Evolutionary conservation across 2,797 vertebrate species (phyloP), one percentile per base, ranked within the genome.

Genomic region (Gallinago nigripennis): DNA sequence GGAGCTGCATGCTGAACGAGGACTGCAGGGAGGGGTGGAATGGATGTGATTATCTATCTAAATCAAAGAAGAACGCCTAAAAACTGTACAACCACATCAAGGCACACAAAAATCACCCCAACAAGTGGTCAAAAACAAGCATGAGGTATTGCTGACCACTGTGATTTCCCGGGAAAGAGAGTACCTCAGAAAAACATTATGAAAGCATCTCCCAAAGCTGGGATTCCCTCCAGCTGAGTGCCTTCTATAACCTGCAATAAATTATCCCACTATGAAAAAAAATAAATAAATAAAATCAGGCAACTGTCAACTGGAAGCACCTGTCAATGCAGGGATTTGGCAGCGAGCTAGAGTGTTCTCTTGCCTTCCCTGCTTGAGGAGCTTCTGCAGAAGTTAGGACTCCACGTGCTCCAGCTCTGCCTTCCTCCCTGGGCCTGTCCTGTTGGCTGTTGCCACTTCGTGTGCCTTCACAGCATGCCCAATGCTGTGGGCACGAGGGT

Each of bases 391-490:
- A 87, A 31, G 9, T 61, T n/a, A 50, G 48, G 57, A 58, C 41
- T 56, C 71, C 11, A 2, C 1, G 3, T 12, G 20, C 39, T 51
- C 72, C 6, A 1, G 35, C 27, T 82, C 41, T 92, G 58, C 63
- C n/a, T 30, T 31, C 30, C 25, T 45, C 20, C 21, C 24, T 1
- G 1, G 12, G 19, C 20, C 63, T 64, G n/a, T 68, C 35, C 54
- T 54, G n/a, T 25, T 76, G 89, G 50, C 53, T 65, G 11, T 45
- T 1, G 1, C 8, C 45, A 20, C 54, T 57, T 23, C 8, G 31
- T 31, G 31, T 33, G 35, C 58, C 45, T 64, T 50, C 1, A 0
- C 39, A 14, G 45, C 0, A 0, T 0, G 0, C 31, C 30, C 0
- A 0, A 19, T 0, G 2, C 17, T 12, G 19, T 3, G 45, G 41